phyloP scores from a whole-genome alignment of 2,113 vertebrate genomes.

The Lanius ludovicianus region DNA sequence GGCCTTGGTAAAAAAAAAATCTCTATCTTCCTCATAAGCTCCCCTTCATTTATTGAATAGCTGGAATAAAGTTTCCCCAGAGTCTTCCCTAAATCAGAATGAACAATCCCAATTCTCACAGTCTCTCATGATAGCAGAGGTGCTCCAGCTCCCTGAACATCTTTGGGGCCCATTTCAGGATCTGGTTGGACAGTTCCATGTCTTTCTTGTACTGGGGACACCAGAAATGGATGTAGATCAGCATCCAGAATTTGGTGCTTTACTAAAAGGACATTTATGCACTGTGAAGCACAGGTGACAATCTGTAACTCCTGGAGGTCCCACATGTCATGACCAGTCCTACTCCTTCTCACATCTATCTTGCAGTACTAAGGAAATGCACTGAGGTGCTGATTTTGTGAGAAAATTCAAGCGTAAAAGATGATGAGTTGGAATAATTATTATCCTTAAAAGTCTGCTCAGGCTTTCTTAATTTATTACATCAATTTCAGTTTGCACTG shows the following conservation, averaged over 20 bases:
- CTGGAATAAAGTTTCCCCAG: rapidly evolving
- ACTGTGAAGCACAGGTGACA: not conserved
- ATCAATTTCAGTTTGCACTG: not conserved
- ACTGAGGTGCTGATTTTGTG: not conserved
- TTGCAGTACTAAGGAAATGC: not conserved
- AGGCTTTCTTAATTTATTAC: not conserved
- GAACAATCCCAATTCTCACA: not conserved
- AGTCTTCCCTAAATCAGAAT: not conserved
- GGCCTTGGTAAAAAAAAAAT: not conserved
- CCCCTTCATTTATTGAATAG: not conserved
- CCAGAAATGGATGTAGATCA: not conserved
- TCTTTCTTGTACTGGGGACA: not conserved
- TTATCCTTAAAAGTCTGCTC: not conserved
- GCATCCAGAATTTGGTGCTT: not conserved
- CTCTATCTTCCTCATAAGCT: not conserved
- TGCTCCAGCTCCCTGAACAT: not conserved
- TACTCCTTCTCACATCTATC: not conserved
- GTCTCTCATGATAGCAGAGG: not conserved
- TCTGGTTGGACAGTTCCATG: rapidly evolving
- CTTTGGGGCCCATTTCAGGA: not conserved
- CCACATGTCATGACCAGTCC: not conserved
- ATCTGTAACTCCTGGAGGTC: not conserved
- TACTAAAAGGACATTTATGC: not conserved
- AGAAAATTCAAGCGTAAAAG: not conserved
- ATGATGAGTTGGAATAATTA: not conserved